A percentile compares a stretch with the other conserved stretches of the same genome.
phyloP scores from a whole-genome alignment of 2,888 invertebrate species.

The Agapetus fuscipes region DNA sequence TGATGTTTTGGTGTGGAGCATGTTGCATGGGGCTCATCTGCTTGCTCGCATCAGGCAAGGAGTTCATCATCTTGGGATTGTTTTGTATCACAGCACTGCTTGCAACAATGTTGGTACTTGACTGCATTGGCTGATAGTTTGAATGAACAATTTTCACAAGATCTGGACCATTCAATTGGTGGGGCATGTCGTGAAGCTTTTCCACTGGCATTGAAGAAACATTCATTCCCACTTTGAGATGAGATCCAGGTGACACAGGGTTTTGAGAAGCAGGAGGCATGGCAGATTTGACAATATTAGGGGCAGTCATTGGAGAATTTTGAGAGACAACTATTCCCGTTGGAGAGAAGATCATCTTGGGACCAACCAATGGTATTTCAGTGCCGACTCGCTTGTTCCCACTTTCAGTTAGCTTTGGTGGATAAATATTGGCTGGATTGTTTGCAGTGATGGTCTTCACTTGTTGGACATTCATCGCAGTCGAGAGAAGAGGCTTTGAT shows the following conservation, averaged over 20 bases:
- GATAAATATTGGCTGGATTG: constrained; percentile 29
- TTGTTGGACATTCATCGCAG: constrained; percentile 34
- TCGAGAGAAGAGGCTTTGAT: constrained; percentile 46
- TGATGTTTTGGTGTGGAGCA: constrained; percentile 3
- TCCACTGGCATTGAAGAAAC: constrained; percentile 24
- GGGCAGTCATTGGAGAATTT: constrained; percentile 38
- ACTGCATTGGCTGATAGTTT: too few relatives aligned
- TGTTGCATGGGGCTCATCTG: constrained; percentile 2
- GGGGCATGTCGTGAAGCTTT: constrained; percentile 4
- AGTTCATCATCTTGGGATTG: constrained; percentile 4
- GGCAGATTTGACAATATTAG: constrained; percentile 36
- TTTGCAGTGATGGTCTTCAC: constrained; percentile 30
- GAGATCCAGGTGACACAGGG: constrained; percentile 36
- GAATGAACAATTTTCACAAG: constrained; percentile 2
- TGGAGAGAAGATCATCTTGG: constrained; percentile 41
- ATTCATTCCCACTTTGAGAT: constrained; percentile 33
- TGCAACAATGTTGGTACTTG: constrained; percentile 1
- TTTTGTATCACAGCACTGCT: constrained; percentile 2
- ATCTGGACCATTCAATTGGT: constrained; percentile 13
- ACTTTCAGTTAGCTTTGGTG: constrained; percentile 33
- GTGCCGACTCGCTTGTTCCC: constrained; percentile 29
- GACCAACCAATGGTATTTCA: constrained; percentile 20
- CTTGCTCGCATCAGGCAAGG: constrained; percentile 4
- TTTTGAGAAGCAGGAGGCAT: constrained; percentile 8
- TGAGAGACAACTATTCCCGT: constrained; percentile 33